These are phyloP conservation scores for Pseudopleuronectes americanus DNA, from an alignment of 2,797 vertebrate genomes.

Conservation along the genomic window DNA sequence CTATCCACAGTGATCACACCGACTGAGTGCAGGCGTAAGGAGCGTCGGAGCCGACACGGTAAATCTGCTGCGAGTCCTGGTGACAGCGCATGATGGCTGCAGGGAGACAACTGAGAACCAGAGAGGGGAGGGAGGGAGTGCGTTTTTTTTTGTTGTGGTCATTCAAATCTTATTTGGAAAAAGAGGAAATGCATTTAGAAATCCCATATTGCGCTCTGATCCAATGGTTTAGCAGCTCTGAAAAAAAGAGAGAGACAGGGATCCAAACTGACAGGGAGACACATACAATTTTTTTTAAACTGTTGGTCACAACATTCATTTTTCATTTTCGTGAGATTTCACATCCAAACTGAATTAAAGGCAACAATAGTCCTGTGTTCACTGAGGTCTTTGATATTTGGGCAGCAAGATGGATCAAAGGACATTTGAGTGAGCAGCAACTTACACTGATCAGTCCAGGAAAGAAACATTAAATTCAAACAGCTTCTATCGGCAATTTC, in stretches of 20 bases:
- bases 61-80: constrained; percentile 46
- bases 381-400: neutral
- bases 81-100: constrained; percentile 33
- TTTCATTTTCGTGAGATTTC: neutral
- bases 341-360: constrained; percentile 1
- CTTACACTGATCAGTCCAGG: neutral
- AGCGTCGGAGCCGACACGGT: constrained; percentile 15
- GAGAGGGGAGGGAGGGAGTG: constrained; percentile 2
- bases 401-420: no score
- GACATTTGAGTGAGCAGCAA: neutral
- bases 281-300: neutral
- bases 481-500: neutral
- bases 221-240: constrained; percentile 36
- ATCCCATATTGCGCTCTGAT: constrained; percentile 36
- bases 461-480: neutral
- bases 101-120: constrained; percentile 35
- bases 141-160: constrained; percentile 35
- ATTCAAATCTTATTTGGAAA: constrained; percentile 60
- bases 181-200: constrained; percentile 44
- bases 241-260: constrained; percentile 13
- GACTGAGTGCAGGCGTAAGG: constrained; percentile 46
- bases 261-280: constrained; percentile 28
- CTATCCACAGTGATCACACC: constrained; percentile 68
- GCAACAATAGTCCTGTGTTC: neutral
- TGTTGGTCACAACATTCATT: neutral